phyloP scores from a whole-genome alignment of 2,797 vertebrate species.

The Margarornis squamiger region DNA sequence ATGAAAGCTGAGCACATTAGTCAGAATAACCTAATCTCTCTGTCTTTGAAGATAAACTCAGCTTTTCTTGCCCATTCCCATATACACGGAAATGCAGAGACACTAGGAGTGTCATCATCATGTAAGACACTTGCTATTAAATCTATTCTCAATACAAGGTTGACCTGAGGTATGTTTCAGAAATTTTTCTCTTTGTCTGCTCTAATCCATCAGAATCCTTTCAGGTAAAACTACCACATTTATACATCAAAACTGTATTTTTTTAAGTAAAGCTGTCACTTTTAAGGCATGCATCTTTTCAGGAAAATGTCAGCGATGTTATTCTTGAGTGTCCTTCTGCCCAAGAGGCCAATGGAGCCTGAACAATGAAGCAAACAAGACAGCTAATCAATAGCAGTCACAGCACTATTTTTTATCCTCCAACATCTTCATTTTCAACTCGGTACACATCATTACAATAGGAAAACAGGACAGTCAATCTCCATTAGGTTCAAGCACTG shows the following conservation, averaged over 20 bases:
- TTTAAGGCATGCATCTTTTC: slow-evolving; percentile 63
- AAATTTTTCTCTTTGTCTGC: slow-evolving; percentile 49
- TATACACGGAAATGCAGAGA: neutral
- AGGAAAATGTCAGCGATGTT: slow-evolving; percentile 73
- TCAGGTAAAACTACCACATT: slow-evolving; percentile 57
- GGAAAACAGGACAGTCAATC: slow-evolving; percentile 69
- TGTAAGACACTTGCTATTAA: slow-evolving; percentile 53
- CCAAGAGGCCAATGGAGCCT: slow-evolving; percentile 68
- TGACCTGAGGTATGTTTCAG: slow-evolving; percentile 39
- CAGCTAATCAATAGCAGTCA: slow-evolving; percentile 75
- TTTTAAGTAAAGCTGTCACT: slow-evolving; percentile 70
- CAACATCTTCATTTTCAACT: slow-evolving; percentile 75
- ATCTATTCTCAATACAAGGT: slow-evolving; percentile 33
- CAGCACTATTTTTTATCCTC: slow-evolving; percentile 65
- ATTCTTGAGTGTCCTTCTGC: slow-evolving; percentile 71
- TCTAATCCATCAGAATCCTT: slow-evolving; percentile 64
- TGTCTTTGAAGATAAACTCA: slow-evolving; percentile 26
- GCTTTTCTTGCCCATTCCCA: slow-evolving; percentile 17
- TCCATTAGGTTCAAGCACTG: slow-evolving; percentile 61
- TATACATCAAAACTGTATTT: slow-evolving; percentile 65
- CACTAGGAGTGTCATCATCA: slow-evolving; percentile 15
- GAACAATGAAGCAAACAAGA: slow-evolving; percentile 70
- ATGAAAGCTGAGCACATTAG: slow-evolving; percentile 55
- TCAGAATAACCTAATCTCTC: slow-evolving; percentile 36
- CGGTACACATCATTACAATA: slow-evolving; percentile 72